Conservation (phyloP, 2,113 vertebrate species). For the Nibea coibor region DNA sequence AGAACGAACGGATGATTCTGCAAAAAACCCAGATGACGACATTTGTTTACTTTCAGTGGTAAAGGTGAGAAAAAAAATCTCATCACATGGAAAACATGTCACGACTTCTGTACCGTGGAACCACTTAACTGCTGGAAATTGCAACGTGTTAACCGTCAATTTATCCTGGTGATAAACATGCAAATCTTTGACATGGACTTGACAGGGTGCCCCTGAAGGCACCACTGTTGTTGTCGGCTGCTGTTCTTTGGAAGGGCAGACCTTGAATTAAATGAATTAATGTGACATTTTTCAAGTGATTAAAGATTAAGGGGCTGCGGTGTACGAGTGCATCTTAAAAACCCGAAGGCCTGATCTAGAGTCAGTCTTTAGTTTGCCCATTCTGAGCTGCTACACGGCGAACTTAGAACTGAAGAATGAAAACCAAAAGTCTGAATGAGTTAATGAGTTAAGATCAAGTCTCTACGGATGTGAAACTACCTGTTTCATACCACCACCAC, state of each 20-base stretch:
- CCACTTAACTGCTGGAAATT: neutral
- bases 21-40: neutral
- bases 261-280: too few species aligned
- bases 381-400: too few species aligned
- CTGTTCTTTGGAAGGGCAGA: neutral
- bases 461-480: neutral
- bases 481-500: neutral
- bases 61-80: neutral
- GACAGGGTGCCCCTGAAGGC: neutral
- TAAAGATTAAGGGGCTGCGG: too few species aligned
- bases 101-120: neutral
- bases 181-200: neutral
- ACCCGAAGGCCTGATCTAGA: too few species aligned
- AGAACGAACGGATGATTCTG: neutral
- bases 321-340: neutral
- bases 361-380: too few species aligned
- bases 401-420: too few species aligned
- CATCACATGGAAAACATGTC: neutral
- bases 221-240: neutral
- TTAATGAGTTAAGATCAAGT: neutral
- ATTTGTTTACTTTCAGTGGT: neutral
- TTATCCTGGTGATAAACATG: neutral
- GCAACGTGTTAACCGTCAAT: neutral
- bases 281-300: too few species aligned
- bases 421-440: neutral